Evolutionary conservation across 1,140 invertebrate species (phyloP).

Genomic region (Spodoptera litura): DNA sequence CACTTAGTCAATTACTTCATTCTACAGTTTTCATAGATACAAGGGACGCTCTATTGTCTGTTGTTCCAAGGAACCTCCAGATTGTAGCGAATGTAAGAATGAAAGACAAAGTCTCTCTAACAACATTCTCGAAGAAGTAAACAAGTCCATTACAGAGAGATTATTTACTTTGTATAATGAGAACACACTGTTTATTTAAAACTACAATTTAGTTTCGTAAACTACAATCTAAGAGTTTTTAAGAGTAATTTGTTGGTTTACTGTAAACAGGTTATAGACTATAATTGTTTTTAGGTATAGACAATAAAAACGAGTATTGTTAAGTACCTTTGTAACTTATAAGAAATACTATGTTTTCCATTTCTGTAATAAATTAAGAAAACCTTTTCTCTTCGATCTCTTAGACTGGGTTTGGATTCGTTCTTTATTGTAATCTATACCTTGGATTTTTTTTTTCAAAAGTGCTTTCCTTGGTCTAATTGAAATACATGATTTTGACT

Average conservation of each 20-base stretch:
- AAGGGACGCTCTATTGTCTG: not conserved
- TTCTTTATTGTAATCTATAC: too few relatives aligned
- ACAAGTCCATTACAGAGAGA: constrained; percentile 46
- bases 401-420: too few relatives aligned
- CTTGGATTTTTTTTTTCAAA: too few relatives aligned
- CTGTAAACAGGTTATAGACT: not conserved
- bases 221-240: constrained; percentile 32
- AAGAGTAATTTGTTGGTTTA: constrained; percentile 7
- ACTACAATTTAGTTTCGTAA: constrained; percentile 24
- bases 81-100: not conserved
- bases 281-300: too few relatives aligned
- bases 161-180: constrained; percentile 47
- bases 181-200: constrained; percentile 39
- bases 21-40: not conserved
- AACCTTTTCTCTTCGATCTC: too few relatives aligned
- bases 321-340: too few relatives aligned
- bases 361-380: too few relatives aligned
- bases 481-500: too few relatives aligned
- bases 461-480: too few relatives aligned
- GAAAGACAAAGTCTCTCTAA: constrained; percentile 31
- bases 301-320: too few relatives aligned
- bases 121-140: constrained; percentile 27
- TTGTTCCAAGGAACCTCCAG: not conserved
- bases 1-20: too few relatives aligned
- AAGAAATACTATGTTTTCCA: too few relatives aligned